phyloP scores from a whole-genome alignment of 2,797 vertebrate species.

The Oreochromis grahami region DNA sequence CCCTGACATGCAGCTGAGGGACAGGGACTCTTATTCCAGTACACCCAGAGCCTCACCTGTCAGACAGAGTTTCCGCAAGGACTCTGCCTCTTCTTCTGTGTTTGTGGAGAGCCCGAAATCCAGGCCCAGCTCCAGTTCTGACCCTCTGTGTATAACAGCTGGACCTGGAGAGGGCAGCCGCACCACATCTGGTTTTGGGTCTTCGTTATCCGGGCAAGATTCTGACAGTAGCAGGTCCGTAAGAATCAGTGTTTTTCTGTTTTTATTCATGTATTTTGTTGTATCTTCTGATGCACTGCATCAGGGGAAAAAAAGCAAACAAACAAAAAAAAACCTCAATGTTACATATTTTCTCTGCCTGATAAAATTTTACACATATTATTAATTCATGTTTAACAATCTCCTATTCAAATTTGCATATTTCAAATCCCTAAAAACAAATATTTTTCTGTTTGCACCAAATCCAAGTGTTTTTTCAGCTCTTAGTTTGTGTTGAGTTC shows the following conservation, averaged over 20 bases:
- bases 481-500: not conserved
- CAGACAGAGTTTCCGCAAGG: slow-evolving; percentile 92
- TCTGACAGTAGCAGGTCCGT: slow-evolving; percentile 85
- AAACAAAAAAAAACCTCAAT: not conserved
- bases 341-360: not conserved
- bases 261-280: not conserved
- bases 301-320: not conserved
- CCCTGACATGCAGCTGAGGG: slow-evolving; percentile 82
- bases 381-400: not conserved
- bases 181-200: slow-evolving; percentile 81
- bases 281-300: not conserved
- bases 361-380: not conserved
- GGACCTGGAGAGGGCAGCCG: slow-evolving; percentile 72
- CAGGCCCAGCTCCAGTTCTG: slow-evolving; percentile 80
- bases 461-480: not conserved
- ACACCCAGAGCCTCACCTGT: slow-evolving; percentile 91
- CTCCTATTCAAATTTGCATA: not conserved
- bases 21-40: slow-evolving; percentile 86
- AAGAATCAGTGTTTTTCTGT: not conserved
- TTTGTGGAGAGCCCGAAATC: slow-evolving; percentile 91
- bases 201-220: slow-evolving; percentile 84
- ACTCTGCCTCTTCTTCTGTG: slow-evolving; percentile 90
- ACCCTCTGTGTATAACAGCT: slow-evolving; percentile 84
- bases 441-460: not conserved
- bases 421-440: not conserved